phyloP scores from a whole-genome alignment of 53 echinoderm and acorn worm species.

The Paracentrotus lividus region DNA sequence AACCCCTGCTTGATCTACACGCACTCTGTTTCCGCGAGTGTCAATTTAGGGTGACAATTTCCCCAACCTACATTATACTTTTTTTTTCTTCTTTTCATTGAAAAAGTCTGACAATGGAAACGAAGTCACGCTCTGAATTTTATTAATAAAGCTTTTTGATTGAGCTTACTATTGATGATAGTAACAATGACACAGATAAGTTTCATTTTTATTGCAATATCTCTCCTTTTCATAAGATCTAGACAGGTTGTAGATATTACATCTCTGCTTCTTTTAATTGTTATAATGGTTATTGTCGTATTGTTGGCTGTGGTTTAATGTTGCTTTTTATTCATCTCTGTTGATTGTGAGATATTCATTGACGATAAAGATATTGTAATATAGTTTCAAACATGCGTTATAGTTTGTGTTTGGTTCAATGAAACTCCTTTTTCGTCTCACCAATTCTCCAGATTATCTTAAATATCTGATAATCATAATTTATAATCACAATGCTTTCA shows the following conservation, averaged over 20 bases:
- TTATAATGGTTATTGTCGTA: neutral
- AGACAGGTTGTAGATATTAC: neutral
- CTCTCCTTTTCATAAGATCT: neutral
- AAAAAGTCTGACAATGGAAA: neutral
- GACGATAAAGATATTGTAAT: too few relatives aligned
- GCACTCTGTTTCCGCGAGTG: conserved; percentile 7
- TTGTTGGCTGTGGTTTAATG: too few relatives aligned
- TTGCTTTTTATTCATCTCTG: too few relatives aligned
- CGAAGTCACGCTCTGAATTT: neutral
- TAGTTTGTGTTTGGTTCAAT: too few relatives aligned
- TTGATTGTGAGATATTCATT: too few relatives aligned
- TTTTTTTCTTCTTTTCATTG: neutral
- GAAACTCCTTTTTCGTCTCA: too few relatives aligned
- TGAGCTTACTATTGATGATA: neutral
- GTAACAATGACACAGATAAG: neutral
- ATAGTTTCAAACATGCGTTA: too few relatives aligned
- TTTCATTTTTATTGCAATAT: neutral
- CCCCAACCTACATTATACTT: neutral
- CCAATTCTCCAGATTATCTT: too few relatives aligned
- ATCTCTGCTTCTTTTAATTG: neutral
- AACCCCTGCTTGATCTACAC: neutral
- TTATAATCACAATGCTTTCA: too few relatives aligned
- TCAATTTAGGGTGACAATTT: neutral
- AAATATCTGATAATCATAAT: too few relatives aligned
- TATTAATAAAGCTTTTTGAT: neutral